Conservation (phyloP, 2,797 vertebrate species). For the Coregonus ussuriensis region DNA sequence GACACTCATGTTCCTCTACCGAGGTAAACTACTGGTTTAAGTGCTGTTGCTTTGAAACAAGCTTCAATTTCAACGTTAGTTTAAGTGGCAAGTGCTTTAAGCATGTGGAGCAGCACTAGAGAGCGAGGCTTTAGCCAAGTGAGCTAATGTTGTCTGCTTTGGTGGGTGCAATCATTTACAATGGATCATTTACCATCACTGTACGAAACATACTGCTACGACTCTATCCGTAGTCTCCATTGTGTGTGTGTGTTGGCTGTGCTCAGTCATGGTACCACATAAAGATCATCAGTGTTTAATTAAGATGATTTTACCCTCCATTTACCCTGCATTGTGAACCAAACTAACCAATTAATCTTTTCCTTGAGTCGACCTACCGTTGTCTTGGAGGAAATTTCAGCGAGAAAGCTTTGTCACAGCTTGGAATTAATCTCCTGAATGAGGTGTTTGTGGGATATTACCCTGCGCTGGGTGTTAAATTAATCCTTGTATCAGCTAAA, state of each 20-base stretch:
- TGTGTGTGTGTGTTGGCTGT: background rate
- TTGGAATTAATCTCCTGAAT: background rate
- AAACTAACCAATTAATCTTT: background rate
- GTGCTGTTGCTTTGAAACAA: background rate
- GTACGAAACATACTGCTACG: background rate
- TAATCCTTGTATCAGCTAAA: background rate
- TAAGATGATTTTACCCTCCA: background rate
- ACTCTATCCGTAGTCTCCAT: background rate
- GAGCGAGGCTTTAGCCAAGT: background rate
- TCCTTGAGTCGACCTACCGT: background rate
- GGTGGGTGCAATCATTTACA: background rate
- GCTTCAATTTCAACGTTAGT: background rate
- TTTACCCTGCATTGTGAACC: background rate
- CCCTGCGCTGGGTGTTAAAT: background rate
- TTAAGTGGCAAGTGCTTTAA: background rate
- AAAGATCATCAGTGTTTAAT: background rate
- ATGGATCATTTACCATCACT: background rate
- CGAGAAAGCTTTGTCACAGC: background rate
- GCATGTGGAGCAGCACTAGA: background rate
- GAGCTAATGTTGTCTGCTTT: background rate
- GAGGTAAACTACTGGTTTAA: conserved; percentile 78
- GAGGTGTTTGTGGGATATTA: conserved; percentile 8
- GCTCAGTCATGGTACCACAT: background rate
- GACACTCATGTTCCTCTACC: conserved; percentile 94
- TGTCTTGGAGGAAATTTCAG: background rate